Percentiles rank a stretch among this genome's conserved stretches.
Evolutionary conservation across 1,140 invertebrate species (phyloP).

Genomic region (Ostrea edulis): DNA sequence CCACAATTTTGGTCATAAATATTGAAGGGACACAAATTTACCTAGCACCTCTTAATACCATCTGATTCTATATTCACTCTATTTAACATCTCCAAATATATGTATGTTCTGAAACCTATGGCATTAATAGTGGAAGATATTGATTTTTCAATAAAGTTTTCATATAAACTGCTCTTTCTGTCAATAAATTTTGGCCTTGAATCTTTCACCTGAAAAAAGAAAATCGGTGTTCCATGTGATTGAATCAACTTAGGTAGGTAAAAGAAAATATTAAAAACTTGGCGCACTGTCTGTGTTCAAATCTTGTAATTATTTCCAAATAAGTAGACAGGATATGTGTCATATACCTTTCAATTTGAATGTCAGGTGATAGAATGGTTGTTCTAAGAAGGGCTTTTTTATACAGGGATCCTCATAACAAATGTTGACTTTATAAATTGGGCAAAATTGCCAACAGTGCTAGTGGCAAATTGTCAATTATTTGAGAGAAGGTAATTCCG

Average conservation of each 20-base stretch:
- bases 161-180: not conserved
- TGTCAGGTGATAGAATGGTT: too few relatives aligned
- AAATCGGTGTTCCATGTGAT: conserved; percentile 12
- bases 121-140: not conserved
- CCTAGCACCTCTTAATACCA: too few relatives aligned
- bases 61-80: too few relatives aligned
- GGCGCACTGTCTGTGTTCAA: not conserved
- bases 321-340: not conserved
- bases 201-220: conserved; percentile 24
- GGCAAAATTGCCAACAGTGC: not conserved
- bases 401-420: not conserved
- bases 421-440: not conserved
- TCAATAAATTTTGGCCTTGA: not conserved
- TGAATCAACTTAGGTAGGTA: conserved; percentile 4
- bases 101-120: too few relatives aligned
- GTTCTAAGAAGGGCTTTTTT: too few relatives aligned
- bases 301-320: not conserved
- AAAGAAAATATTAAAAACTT: not conserved
- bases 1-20: too few relatives aligned
- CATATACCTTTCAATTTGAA: not conserved
- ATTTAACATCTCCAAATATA: too few relatives aligned
- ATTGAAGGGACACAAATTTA: too few relatives aligned
- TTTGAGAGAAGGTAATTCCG: not conserved
- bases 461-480: not conserved
- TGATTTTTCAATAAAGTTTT: not conserved